These are phyloP conservation scores for Drosophila persimilis DNA, from an alignment of 1,140 invertebrate species.

Conservation along the genomic window DNA sequence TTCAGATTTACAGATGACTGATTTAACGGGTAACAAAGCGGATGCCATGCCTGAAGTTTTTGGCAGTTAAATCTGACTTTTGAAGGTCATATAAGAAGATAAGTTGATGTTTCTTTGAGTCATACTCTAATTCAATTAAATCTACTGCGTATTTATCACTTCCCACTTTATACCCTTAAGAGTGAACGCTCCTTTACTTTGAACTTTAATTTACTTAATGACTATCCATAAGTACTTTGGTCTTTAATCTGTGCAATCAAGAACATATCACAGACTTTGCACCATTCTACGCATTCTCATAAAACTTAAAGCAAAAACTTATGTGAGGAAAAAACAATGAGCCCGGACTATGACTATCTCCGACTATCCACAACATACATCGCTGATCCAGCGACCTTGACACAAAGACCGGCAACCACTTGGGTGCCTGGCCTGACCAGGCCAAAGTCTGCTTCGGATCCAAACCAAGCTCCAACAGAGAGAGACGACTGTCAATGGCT, in stretches of 20 bases:
- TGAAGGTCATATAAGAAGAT: too few relatives aligned
- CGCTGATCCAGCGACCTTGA: slow-evolving; percentile 64
- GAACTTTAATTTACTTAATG: background rate
- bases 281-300: background rate
- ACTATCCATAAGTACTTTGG: slow-evolving; percentile 2
- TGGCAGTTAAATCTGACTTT: too few relatives aligned
- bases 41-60: too few relatives aligned
- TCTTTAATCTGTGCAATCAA: background rate
- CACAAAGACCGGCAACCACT: slow-evolving; percentile 77
- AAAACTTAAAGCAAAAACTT: background rate
- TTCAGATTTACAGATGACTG: slow-evolving; percentile 8
- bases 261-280: slow-evolving; percentile 20
- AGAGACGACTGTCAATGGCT: slow-evolving; percentile 4
- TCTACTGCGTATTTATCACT: too few relatives aligned
- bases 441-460: slow-evolving; percentile 31
- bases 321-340: slow-evolving; percentile 10
- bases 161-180: too few relatives aligned
- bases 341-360: background rate
- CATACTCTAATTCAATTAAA: too few relatives aligned
- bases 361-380: slow-evolving; percentile 17
- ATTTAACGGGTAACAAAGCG: too few relatives aligned
- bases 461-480: slow-evolving; percentile 12
- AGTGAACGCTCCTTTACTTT: background rate
- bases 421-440: slow-evolving; percentile 29
- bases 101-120: too few relatives aligned